Base-by-base conservation (phyloP, 2,797 vertebrate species). In the Alfaro cultratus region DNA sequence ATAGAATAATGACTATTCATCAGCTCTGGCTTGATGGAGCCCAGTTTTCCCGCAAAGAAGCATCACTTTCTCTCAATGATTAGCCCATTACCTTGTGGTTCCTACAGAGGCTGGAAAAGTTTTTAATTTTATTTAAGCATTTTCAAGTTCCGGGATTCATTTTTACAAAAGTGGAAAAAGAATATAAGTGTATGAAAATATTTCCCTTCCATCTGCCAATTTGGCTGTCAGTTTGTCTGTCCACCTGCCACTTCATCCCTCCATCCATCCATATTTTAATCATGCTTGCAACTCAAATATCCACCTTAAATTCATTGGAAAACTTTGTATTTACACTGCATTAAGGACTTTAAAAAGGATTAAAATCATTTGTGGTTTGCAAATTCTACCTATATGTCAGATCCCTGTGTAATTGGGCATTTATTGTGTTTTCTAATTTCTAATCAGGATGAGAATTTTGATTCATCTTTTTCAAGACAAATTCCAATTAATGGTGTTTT, bases 1-100 rank as follows among this genome's bases (percentile, higher is more conserved):
- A 87, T 85, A 83, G 76, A 84, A 89, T 87, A 74, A 39, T 76
- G 77, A 74, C 76, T 73, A 64, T 85, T 92, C 85, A 85, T 86
- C 78, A 82, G 53, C 70, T 26, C 60, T 51, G 9, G 8, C 77
- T 79, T 82, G 39, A 72, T 43, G 81, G 23, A 11, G 75, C 29
- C 53, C 55, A 8, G 5, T 79, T 73, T 85, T 68, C 36, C 53
- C 29, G 5, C 47, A 34, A n/a, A 75, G 26, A 39, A 45, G 13
- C n/a, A 60, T 49, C 0, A 55, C 83, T 85, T 79, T 53, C 73
- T 76, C 57, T 47, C 51, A 53, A 80, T 79, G 21, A 46, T 26
- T 75, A 12, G 75, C 53, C 64, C 26, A 7, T 29, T 71, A 29
- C 26, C 68, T 45, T 16, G 12, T 71, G 68, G 41, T 71, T 45